phyloP scores from a whole-genome alignment of 2,113 vertebrate genomes.

The human (Homo sapiens) region DNA sequence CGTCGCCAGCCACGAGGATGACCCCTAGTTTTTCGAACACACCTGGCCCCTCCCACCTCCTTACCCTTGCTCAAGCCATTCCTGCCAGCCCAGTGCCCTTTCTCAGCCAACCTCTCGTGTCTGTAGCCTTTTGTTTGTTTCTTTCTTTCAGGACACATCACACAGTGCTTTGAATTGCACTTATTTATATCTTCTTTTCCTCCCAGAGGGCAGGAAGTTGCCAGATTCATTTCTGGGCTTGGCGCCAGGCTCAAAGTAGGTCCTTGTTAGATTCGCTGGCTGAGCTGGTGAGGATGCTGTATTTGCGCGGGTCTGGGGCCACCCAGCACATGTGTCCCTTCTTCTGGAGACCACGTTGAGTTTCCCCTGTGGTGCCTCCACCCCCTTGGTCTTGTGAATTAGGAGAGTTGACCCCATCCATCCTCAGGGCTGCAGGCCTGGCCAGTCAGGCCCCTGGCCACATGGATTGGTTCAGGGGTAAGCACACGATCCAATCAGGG shows the following conservation, averaged over 20 bases:
- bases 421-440: not conserved
- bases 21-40: not conserved
- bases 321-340: not conserved
- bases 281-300: not conserved
- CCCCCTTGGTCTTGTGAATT: not conserved
- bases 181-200: conserved; percentile 34
- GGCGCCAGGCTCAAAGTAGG: not conserved
- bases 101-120: not conserved
- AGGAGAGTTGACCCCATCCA: not conserved
- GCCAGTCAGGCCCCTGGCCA: not conserved
- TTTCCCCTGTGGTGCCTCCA: not conserved
- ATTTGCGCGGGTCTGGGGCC: not conserved
- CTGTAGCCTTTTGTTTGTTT: conserved; percentile 3
- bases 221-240: conserved; percentile 22
- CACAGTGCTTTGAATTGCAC: not conserved
- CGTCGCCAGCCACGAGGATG: accelerated
- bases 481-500: not conserved
- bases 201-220: not conserved
- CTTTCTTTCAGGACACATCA: conserved; percentile 11
- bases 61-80: accelerated
- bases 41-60: not conserved
- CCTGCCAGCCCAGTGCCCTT: not conserved
- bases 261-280: not conserved
- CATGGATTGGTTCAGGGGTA: not conserved
- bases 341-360: not conserved